Percentiles rank a stretch among this genome's conserved stretches.
These are phyloP conservation scores for Brachyhypopomus gauderio DNA, from an alignment of 2,113 vertebrate genomes.

Conservation along the genomic window DNA sequence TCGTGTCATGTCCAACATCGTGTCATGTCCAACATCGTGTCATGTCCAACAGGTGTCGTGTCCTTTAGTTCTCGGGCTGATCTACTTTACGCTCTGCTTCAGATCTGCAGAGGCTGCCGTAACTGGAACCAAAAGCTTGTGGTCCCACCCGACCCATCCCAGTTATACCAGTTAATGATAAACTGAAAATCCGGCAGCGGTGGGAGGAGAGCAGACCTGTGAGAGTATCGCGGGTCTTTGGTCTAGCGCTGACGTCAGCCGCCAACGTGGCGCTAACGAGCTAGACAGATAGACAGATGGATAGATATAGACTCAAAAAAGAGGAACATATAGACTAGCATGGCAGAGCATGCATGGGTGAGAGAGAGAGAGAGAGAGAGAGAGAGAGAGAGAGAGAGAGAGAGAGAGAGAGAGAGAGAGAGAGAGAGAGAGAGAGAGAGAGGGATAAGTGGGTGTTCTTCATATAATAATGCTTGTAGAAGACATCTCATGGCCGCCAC, in stretches of 20 bases:
- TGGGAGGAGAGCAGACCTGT: background rate
- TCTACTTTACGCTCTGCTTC: background rate
- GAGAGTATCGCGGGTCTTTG: background rate
- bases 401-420: conserved; percentile 3
- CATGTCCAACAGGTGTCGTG: background rate
- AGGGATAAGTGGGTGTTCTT: background rate
- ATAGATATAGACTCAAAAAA: background rate
- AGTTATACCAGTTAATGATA: background rate
- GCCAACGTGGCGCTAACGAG: background rate
- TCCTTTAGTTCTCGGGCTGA: background rate
- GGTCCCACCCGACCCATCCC: background rate
- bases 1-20: background rate
- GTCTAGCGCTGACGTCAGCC: background rate
- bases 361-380: background rate
- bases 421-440: background rate
- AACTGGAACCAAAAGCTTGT: background rate
- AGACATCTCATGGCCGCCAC: no score
- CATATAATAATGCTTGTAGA: background rate
- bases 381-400: conserved; percentile 1
- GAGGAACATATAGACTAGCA: background rate
- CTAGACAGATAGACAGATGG: background rate
- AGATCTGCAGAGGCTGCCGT: background rate
- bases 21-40: background rate
- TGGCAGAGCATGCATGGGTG: background rate
- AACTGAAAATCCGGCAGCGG: background rate